Base-by-base conservation (phyloP, 2,888 invertebrate genomes). In the Flabesymbios commensalis region DNA sequence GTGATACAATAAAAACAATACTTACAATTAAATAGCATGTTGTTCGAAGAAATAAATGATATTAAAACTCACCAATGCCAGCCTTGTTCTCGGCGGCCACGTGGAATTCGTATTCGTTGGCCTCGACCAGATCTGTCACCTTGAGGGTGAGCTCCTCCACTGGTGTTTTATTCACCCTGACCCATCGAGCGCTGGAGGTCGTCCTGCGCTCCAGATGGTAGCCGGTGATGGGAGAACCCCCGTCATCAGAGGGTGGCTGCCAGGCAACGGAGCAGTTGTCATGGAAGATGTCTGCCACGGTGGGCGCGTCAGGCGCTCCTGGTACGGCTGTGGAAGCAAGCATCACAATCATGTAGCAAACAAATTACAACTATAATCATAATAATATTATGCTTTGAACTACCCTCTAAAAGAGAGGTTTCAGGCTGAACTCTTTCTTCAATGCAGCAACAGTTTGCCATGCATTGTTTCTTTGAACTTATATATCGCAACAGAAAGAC, bases 121-220 rank as follows among this genome's bases (percentile, higher is more conserved):
- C 77, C 31, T 78, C 78, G 47, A 74, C 69, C 49, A 83, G 74
- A 43, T 78, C 75, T 17, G 70, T 73, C 10, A 74, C 59, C 42
- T 65, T 54, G n/a, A 55, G 24, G 10, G 31, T 59, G 7, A 60
- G 51, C 14, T 58, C 55, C 5, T 36, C 41, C 4, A 59, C 39
- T 28, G 76, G 72, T 29, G 69, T 71, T 57, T 78, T 78, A 66
- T 72, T 78, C 54, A 78, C 72, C 2, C 94, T 94, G 65, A 94
- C 88, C 97, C 98, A 98, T 72, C 75, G 66, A 2, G 39, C 41
- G 22, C 56, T 51, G 31, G 49, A 57, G 19, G 36, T 42, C 2
- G 48, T 53, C 10, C 67, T 49, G 19, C 65, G 55, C 54, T 76
- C 76, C 19, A 76, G 48, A 36, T 70, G 59, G 64, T 76, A 76